Evolutionary conservation across 2,113 vertebrate genomes (phyloP), one percentile per base, ranked within the genome.

Genomic region (Aramus guarauna): DNA sequence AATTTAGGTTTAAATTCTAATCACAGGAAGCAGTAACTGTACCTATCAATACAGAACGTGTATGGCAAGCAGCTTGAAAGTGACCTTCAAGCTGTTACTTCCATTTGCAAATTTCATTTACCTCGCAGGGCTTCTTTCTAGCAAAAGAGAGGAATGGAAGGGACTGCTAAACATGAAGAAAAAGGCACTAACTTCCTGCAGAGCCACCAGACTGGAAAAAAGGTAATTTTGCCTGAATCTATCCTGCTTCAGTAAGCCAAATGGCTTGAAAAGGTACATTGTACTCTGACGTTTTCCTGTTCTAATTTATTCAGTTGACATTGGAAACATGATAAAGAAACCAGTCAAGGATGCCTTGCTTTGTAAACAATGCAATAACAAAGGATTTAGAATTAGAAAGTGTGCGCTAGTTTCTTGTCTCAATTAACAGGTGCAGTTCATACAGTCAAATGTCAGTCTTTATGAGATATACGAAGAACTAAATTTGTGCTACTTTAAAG

Each of bases 291-390:
- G 15, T 95, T 89, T 94, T 94, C 52, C 56, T 80, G 41, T 76
- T 93, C 58, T 95, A 90, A 96, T 91, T 96, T 95, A 95, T 85
- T 97, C 92, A 50, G 67, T 74, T 96, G 78, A 82, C 90, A 91
- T 79, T 19, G 53, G 80, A 96, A 94, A 85, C 62, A 73, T 83
- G 89, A 88, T 96, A 95, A 97, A 94, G 92, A 95, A 89, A 94
- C 76, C 83, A 76, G 92, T 88, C 73, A 90, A 94, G 90, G 86
- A 84, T 85, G 47, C 41, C 74, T 86, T 94, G 85, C 91, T 93
- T 92, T 84, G 89, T 97, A 94, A 96, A 97, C 86, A 96, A 26
- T 53, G 69, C 62, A 75, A 73, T 53, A 78, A 81, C 53, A 85
- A 92, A 95, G 80, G 73, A 71, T 58, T 66, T 50, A 48, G 83